These are phyloP conservation scores for Lochmaea capreae DNA, from an alignment of 2,888 invertebrate species.

Conservation along the genomic window DNA sequence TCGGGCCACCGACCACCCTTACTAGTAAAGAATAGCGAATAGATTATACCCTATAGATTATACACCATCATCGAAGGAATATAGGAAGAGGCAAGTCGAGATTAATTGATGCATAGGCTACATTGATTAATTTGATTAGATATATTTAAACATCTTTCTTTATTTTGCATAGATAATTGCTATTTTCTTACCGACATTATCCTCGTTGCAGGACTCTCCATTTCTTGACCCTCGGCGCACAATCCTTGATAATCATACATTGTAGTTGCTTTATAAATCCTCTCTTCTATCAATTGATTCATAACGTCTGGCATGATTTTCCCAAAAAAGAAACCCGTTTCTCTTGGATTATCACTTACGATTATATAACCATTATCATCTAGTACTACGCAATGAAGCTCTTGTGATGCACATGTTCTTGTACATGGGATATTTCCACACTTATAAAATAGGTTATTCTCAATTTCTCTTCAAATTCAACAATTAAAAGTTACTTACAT, in stretches of 20 bases:
- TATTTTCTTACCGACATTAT: constrained; percentile 58
- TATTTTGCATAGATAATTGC: constrained; percentile 6
- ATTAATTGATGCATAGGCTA: no score
- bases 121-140: no score
- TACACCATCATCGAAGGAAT: no score
- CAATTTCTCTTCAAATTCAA: neutral
- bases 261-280: constrained; percentile 80
- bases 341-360: constrained; percentile 72
- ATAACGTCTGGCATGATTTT: constrained; percentile 79
- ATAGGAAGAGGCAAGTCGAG: no score
- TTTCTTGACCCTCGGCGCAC: constrained; percentile 78
- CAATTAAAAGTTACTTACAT: constrained; percentile 66
- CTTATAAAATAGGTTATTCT: constrained; percentile 37
- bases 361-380: constrained; percentile 92
- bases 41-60: no score
- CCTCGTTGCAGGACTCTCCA: constrained; percentile 66
- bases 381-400: constrained; percentile 84
- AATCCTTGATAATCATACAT: constrained; percentile 92
- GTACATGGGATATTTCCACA: constrained; percentile 62
- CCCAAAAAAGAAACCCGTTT: constrained; percentile 89
- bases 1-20: no score
- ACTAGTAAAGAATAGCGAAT: no score
- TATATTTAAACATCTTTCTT: no score
- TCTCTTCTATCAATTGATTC: constrained; percentile 79
- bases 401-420: constrained; percentile 73